A percentile compares a stretch with the other conserved stretches of the same genome.
phyloP scores from a whole-genome alignment of 1,140 invertebrate species.

The Melipona quadrifasciata region DNA sequence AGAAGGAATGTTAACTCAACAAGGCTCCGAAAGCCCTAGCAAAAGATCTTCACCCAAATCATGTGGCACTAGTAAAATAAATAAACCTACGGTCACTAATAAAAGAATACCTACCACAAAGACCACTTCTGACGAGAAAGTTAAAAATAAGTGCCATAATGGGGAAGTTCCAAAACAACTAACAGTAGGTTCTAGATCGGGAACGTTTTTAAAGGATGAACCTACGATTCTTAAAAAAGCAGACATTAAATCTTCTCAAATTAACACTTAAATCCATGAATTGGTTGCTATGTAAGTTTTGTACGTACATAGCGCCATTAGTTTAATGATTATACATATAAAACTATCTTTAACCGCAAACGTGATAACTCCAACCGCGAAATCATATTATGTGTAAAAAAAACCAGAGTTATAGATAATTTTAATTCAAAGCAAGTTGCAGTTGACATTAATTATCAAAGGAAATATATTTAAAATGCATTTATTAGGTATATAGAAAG shows the following conservation, averaged over 20 bases:
- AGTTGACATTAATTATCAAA: conserved; percentile 43
- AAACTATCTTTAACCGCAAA: conserved; percentile 56
- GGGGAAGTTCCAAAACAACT: conserved; percentile 73
- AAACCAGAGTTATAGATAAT: conserved; percentile 47
- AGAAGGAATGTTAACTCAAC: conserved; percentile 62
- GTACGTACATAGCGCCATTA: conserved; percentile 9
- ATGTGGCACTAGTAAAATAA: conserved; percentile 64
- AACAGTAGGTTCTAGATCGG: conserved; percentile 83
- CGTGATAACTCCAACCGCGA: conserved; percentile 67
- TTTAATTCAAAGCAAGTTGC: conserved; percentile 54
- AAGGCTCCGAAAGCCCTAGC: conserved; percentile 73
- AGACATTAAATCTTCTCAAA: conserved; percentile 78
- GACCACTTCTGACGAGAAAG: conserved; percentile 67
- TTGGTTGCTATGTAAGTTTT: conserved; percentile 31
- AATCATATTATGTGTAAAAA: conserved; percentile 64
- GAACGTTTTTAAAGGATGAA: conserved; percentile 89
- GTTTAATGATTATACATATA: conserved; percentile 36
- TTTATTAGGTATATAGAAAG: conserved; percentile 63
- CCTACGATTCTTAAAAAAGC: conserved; percentile 82
- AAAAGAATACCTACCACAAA: conserved; percentile 57
- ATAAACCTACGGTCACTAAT: conserved; percentile 51
- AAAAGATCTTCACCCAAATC: conserved; percentile 77
- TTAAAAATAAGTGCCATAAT: conserved; percentile 74
- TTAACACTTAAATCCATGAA: conserved; percentile 69
- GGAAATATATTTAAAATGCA: conserved; percentile 57